A percentile compares a stretch with the other conserved stretches of the same genome.
phyloP scores from a whole-genome alignment of 1,140 invertebrate genomes.

The Thaumetopoea pityocampa region DNA sequence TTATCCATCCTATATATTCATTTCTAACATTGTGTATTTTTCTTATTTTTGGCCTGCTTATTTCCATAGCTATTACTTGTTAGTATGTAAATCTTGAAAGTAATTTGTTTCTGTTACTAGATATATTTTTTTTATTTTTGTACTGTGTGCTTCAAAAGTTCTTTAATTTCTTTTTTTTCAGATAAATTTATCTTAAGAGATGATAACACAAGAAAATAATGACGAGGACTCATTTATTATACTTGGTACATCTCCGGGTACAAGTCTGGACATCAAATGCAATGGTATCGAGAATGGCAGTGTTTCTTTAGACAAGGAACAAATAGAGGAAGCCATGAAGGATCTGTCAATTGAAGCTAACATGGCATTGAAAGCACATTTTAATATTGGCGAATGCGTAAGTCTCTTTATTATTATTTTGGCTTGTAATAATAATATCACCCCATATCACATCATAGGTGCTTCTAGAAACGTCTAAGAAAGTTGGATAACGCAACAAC shows the following conservation, averaged over 20 bases:
- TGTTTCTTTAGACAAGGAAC: slow-evolving; percentile 27
- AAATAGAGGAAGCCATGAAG: slow-evolving; percentile 55
- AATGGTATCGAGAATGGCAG: slow-evolving; percentile 32
- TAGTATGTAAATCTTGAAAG: too few species aligned
- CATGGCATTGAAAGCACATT: slow-evolving; percentile 52
- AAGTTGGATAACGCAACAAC: too few species aligned
- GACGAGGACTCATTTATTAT: slow-evolving; percentile 67
- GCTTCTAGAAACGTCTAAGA: too few species aligned
- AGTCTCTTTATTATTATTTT: slow-evolving; percentile 24
- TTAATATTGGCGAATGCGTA: slow-evolving; percentile 48
- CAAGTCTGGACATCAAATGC: slow-evolving; percentile 45
- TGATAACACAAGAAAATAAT: slow-evolving; percentile 42
- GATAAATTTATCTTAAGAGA: slow-evolving; percentile 37
- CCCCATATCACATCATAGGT: too few species aligned
- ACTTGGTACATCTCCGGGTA: slow-evolving; percentile 53
- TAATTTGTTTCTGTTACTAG: too few species aligned
- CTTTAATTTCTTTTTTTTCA: slow-evolving; percentile 19
- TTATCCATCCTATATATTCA: too few species aligned
- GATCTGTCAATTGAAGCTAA: slow-evolving; percentile 46
- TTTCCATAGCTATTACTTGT: too few species aligned
- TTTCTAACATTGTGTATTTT: too few species aligned
- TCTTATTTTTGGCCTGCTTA: too few species aligned
- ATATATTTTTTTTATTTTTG: too few species aligned
- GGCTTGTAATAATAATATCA: too few species aligned
- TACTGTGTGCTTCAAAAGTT: too few species aligned